phyloP scores from a whole-genome alignment of 2,888 invertebrate genomes.

The Agrilus cyanescens region DNA sequence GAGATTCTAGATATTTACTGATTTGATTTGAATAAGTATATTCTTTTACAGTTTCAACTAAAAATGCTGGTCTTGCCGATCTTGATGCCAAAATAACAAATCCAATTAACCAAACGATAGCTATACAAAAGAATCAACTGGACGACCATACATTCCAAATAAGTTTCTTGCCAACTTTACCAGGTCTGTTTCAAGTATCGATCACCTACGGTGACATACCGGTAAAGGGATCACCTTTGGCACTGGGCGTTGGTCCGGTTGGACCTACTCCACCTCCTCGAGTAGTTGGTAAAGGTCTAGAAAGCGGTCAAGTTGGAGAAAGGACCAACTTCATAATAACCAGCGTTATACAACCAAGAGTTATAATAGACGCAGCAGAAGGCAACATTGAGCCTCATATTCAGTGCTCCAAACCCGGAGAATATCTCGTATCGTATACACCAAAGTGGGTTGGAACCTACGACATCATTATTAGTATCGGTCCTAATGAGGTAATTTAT shows the following conservation, averaged over 20 bases:
- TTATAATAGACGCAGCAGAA: slow-evolving; percentile 43
- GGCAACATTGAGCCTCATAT: slow-evolving; percentile 46
- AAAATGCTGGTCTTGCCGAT: slow-evolving; percentile 74
- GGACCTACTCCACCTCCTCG: slow-evolving; percentile 45
- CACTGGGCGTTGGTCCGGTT: slow-evolving; percentile 49
- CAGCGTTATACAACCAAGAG: slow-evolving; percentile 48
- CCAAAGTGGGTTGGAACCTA: slow-evolving; percentile 88
- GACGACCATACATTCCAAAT: slow-evolving; percentile 62
- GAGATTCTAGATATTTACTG: neutral
- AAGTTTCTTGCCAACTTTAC: slow-evolving; percentile 72
- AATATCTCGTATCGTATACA: slow-evolving; percentile 82
- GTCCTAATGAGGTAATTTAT: slow-evolving; percentile 32
- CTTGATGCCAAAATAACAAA: slow-evolving; percentile 79
- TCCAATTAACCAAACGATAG: slow-evolving; percentile 72
- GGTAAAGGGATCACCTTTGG: slow-evolving; percentile 42
- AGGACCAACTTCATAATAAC: slow-evolving; percentile 60
- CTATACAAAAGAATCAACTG: slow-evolving; percentile 61
- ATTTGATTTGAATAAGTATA: neutral
- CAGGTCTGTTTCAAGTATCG: slow-evolving; percentile 59
- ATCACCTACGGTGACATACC: slow-evolving; percentile 57
- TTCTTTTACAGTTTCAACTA: slow-evolving; percentile 54
- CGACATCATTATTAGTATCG: slow-evolving; percentile 64
- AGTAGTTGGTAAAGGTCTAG: slow-evolving; percentile 56
- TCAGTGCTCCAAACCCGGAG: slow-evolving; percentile 47
- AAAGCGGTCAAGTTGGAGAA: slow-evolving; percentile 57